A percentile compares a stretch with the other conserved stretches of the same genome.
These are phyloP conservation scores for Amia ocellicauda DNA, from an alignment of 2,113 vertebrate species.

Conservation along the genomic window DNA sequence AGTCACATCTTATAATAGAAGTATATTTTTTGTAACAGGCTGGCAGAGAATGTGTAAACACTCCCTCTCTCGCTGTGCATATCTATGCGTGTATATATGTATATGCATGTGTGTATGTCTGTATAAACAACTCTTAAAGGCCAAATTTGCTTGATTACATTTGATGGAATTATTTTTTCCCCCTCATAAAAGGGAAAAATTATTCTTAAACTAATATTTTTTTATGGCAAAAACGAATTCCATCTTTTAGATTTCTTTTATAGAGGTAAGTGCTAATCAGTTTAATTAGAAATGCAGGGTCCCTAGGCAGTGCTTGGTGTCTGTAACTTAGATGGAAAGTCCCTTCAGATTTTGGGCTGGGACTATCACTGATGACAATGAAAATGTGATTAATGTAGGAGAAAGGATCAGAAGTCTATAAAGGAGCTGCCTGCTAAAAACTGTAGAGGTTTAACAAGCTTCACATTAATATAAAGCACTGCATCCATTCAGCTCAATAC, in stretches of 20 bases:
- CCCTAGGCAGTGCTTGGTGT: neutral
- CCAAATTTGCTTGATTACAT: too few relatives aligned
- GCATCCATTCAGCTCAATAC: too few relatives aligned
- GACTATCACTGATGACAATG: slow-evolving; percentile 1
- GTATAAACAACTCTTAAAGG: too few relatives aligned
- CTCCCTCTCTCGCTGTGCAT: too few relatives aligned
- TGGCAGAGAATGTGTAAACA: too few relatives aligned
- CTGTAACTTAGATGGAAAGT: neutral
- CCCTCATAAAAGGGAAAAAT: too few relatives aligned
- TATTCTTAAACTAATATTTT: too few relatives aligned
- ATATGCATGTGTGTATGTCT: too few relatives aligned
- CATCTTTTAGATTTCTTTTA: neutral
- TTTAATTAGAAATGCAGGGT: neutral
- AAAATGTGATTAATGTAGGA: slow-evolving; percentile 2
- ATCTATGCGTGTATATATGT: too few relatives aligned
- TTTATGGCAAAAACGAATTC: neutral
- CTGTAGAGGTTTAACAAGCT: neutral
- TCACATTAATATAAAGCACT: neutral
- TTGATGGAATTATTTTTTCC: too few relatives aligned
- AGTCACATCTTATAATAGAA: too few relatives aligned
- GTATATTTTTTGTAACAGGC: too few relatives aligned
- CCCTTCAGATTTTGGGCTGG: neutral
- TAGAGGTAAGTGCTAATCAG: neutral
- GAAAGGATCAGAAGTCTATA: neutral
- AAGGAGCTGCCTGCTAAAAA: neutral